A percentile compares a stretch with the other conserved stretches of the same genome.
These are phyloP conservation scores for Hucho hucho DNA, from an alignment of 2,113 vertebrate species.

Conservation along the genomic window DNA sequence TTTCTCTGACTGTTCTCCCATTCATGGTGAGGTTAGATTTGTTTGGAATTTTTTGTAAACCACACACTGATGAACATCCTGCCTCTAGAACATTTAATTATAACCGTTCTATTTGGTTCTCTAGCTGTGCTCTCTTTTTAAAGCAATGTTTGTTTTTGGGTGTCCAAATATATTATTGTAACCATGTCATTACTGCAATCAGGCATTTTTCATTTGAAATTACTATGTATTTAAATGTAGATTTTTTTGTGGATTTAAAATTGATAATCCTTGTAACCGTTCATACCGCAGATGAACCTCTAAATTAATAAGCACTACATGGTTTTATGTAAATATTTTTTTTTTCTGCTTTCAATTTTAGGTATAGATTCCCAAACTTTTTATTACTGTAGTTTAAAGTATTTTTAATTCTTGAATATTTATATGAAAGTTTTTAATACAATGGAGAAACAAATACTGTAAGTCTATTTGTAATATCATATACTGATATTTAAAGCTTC, in stretches of 20 bases:
- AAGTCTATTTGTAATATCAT: no score
- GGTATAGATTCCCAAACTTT: no score
- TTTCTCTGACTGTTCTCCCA: slow-evolving; percentile 45
- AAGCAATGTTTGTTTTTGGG: slow-evolving; percentile 66
- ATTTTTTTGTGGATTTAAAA: not conserved
- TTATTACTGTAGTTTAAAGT: slow-evolving; percentile 19
- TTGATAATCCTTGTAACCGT: not conserved
- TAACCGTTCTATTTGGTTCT: slow-evolving; percentile 60
- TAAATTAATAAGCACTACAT: not conserved
- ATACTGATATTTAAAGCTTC: no score
- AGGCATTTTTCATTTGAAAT: not conserved
- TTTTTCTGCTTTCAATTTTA: no score
- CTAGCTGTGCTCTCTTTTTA: slow-evolving; percentile 53
- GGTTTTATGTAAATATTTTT: not conserved
- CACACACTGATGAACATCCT: slow-evolving; percentile 76
- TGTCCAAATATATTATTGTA: slow-evolving; percentile 65
- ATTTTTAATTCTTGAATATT: no score
- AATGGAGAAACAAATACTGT: no score
- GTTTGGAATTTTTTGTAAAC: slow-evolving; percentile 63
- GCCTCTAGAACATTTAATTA: slow-evolving; percentile 65
- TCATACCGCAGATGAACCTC: not conserved
- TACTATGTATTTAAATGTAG: not conserved
- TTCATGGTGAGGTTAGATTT: slow-evolving; percentile 60
- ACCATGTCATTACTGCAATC: slow-evolving; percentile 12
- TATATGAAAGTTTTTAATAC: no score